Percentiles rank a stretch among this genome's conserved stretches.
These are phyloP conservation scores for Crypturellus undulatus DNA, from an alignment of 2,113 vertebrate genomes.

Conservation along the genomic window DNA sequence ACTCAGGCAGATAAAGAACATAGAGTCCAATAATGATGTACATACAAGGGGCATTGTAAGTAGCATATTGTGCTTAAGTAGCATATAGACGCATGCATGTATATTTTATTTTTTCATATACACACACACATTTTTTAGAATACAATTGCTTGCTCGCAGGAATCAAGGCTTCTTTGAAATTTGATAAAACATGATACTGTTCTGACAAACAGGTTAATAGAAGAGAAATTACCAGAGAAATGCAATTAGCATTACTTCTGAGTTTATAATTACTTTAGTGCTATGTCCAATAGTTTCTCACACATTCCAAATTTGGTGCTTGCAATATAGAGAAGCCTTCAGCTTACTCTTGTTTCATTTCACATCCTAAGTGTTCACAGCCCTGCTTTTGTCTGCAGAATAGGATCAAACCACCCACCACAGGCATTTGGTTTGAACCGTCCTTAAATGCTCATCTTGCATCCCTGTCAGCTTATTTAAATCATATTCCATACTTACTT, in stretches of 20 bases:
- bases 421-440: not conserved
- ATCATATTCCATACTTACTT: constrained; percentile 79
- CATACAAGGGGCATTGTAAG: not conserved
- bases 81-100: not conserved
- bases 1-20: not conserved
- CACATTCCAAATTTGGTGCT: not conserved
- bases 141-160: not conserved
- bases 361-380: not conserved
- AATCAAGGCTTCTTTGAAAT: not conserved
- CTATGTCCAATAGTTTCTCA: not conserved
- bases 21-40: not conserved
- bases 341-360: not conserved
- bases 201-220: not conserved
- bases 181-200: not conserved
- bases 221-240: not conserved
- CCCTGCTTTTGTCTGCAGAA: not conserved
- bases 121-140: no score
- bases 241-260: not conserved
- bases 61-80: not conserved
- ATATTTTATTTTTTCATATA: no score
- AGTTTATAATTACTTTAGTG: not conserved
- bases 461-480: not conserved
- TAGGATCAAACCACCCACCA: not conserved
- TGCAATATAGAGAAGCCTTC: not conserved
- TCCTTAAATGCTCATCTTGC: not conserved